Conservation (phyloP, 2,888 invertebrate genomes). For the Chloromyia formosa region DNA sequence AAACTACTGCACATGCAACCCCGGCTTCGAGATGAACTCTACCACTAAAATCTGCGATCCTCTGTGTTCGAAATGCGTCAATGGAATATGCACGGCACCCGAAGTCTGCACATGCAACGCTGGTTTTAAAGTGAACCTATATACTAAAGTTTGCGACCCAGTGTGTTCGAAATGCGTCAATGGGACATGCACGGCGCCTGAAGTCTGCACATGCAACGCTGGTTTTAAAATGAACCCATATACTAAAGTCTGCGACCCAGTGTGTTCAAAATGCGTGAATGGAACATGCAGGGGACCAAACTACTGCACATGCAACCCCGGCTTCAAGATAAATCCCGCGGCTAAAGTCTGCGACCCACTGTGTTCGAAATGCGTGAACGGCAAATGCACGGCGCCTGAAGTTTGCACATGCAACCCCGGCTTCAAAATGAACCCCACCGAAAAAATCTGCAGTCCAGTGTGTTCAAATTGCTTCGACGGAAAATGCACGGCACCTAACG, state of each 20-base stretch:
- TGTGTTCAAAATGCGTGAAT: slow-evolving; percentile 6
- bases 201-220: not conserved
- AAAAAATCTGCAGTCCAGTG: not conserved
- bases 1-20: not conserved
- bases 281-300: not conserved
- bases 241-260: slow-evolving; percentile 7
- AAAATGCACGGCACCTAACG: slow-evolving; percentile 20
- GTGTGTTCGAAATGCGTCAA: slow-evolving; percentile 21
- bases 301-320: not conserved
- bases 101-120: not conserved
- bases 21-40: not conserved
- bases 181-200: not conserved
- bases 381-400: slow-evolving; percentile 6
- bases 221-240: not conserved
- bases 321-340: not conserved
- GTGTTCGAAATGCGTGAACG: slow-evolving; percentile 7
- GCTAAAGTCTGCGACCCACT: not conserved
- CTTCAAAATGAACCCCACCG: not conserved
- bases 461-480: slow-evolving; percentile 18
- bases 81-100: slow-evolving; percentile 13
- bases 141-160: slow-evolving; percentile 8
- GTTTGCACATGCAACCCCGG: not conserved
- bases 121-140: not conserved
- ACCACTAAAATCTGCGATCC: slow-evolving; percentile 5
- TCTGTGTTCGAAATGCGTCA: slow-evolving; percentile 8